Conservation (phyloP, 2,888 invertebrate species). For the Melitaea athalia region DNA sequence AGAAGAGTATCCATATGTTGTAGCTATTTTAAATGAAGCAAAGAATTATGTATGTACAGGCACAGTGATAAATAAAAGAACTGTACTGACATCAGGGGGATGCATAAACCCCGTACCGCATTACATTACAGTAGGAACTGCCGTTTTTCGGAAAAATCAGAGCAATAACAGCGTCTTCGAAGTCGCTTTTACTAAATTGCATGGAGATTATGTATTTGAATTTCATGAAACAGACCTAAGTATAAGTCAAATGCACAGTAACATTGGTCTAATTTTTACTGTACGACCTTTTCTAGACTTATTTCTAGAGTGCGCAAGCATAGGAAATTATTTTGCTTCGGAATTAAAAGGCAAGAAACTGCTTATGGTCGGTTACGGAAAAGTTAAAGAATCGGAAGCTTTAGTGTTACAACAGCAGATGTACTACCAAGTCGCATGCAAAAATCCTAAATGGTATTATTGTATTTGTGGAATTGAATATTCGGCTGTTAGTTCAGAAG, state of each 20-base stretch:
- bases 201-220: conserved; percentile 55
- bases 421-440: conserved; percentile 58
- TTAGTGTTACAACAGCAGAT: conserved; percentile 54
- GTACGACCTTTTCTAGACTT: conserved; percentile 47
- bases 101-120: conserved; percentile 52
- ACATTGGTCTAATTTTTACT: conserved; percentile 61
- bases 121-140: conserved; percentile 54
- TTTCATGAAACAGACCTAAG: conserved; percentile 47
- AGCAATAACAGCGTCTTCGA: conserved; percentile 47
- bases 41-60: conserved; percentile 61
- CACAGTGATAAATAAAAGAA: conserved; percentile 50
- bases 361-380: conserved; percentile 57
- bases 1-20: conserved; percentile 61
- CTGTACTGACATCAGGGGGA: conserved; percentile 62
- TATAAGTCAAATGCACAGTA: conserved; percentile 55
- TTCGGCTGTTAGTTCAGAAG: conserved; percentile 44
- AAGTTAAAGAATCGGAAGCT: conserved; percentile 39
- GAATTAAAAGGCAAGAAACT: conserved; percentile 54
- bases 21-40: conserved; percentile 53
- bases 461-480: conserved; percentile 64
- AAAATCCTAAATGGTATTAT: conserved; percentile 65
- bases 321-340: conserved; percentile 53
- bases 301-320: conserved; percentile 48
- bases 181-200: conserved; percentile 49
- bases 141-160: conserved; percentile 47